Evolutionary conservation across 2,888 invertebrate species (phyloP), one percentile per base, ranked within the genome.

Genomic region (Hypsopygia costalis): DNA sequence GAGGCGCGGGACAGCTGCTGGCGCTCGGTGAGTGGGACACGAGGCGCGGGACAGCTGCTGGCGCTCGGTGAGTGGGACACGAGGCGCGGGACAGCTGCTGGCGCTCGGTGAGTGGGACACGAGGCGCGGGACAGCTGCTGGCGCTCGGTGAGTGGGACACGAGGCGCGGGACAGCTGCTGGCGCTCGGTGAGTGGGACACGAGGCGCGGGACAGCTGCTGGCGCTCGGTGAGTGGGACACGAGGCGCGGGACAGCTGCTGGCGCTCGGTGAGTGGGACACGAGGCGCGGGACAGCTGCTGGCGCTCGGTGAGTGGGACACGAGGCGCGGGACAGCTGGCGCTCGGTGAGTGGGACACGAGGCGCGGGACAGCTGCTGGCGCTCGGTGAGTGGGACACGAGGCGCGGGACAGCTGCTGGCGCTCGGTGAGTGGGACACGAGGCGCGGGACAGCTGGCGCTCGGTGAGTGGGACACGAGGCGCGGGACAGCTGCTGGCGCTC

Each of bases 311-410:
- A n/a, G n/a, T n/a, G 91, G 7, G 91, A 91, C 44, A 93, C 94
- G 8, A 91, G 95, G 0, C 89, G 97, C 54, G 96, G 96, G 93
- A 92, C 94, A 0, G 95, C 96, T 36, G 93, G 95, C 7, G 90
- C 91, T 22, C 87, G 93, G 49, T n/a, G n/a, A n/a, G n/a, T n/a
- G n/a, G 96, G 96, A 0, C 92, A 92, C 47, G 50, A 47, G 90
- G 92, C 36, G 91, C 94, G 7, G 91, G 92, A 47, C 93, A 93
- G 65, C 89, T 97, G 40, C 78, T 96, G 47, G 91, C 91, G 58
- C 90, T 95, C 38, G 95, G 94, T 72, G 40, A 41, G 59, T 36
- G 0, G 3, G 9, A 25, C 33, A 40, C 27, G 11, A 37, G 12
- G n/a, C 12, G 11, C 8, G 34, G n/a, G n/a, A n/a, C n/a, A n/a